Evolutionary conservation across 2,797 vertebrate genomes (phyloP).

Genomic region (Novumbra hubbsi): DNA sequence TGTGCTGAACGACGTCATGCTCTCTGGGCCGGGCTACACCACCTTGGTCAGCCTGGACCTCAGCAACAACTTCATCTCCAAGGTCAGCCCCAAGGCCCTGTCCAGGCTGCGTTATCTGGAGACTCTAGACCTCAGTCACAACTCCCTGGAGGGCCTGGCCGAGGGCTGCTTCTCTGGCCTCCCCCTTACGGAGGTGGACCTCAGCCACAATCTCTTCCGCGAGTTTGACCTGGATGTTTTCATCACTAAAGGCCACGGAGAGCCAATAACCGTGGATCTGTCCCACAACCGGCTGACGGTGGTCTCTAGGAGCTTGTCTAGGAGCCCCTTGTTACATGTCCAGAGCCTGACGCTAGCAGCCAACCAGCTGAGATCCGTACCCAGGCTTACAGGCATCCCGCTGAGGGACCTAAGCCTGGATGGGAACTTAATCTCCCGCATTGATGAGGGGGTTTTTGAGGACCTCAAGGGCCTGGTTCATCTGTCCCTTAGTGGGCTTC

Average conservation of each 20-base stretch:
- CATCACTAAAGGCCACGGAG: constrained; percentile 77
- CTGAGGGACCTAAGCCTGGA: constrained; percentile 89
- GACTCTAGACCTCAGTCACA: constrained; percentile 91
- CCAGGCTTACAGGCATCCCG: constrained; percentile 78
- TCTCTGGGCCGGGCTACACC: constrained; percentile 93
- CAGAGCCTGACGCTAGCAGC: constrained; percentile 87
- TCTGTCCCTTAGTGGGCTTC: constrained; percentile 82
- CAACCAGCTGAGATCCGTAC: constrained; percentile 77
- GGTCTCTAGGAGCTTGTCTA: constrained; percentile 55
- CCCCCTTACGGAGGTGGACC: constrained; percentile 86
- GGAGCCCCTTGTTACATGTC: constrained; percentile 69
- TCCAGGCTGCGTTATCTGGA: constrained; percentile 93
- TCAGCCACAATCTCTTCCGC: constrained; percentile 87
- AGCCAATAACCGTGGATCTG: constrained; percentile 84
- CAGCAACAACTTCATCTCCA: constrained; percentile 85
- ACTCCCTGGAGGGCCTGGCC: constrained; percentile 78
- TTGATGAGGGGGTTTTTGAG: constrained; percentile 75
- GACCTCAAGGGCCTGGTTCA: constrained; percentile 83
- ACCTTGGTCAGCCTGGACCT: constrained; percentile 90
- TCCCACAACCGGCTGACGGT: constrained; percentile 82
- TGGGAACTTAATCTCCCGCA: constrained; percentile 77
- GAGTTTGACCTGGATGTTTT: constrained; percentile 81
- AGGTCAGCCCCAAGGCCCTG: constrained; percentile 80
- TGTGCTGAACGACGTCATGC: constrained; percentile 81
- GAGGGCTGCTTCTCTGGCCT: constrained; percentile 83